Base-by-base conservation (phyloP, 1,140 invertebrate species). In the Thrips palmi region DNA sequence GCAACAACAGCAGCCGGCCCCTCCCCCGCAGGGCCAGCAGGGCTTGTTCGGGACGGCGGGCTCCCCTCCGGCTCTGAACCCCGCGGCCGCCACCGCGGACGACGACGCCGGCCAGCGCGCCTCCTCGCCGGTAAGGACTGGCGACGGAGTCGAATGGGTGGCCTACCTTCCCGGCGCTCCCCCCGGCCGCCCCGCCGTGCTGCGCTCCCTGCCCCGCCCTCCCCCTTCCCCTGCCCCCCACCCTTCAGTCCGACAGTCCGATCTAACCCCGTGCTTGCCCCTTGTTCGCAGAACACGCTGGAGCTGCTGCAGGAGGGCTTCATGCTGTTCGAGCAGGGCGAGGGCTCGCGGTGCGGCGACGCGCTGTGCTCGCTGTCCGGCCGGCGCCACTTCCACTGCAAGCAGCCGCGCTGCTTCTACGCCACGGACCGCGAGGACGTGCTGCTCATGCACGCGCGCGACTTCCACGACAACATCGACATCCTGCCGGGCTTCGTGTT, bases 401-500 rank as follows among this genome's bases (percentile, higher is more conserved):
- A 68, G 3, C 69, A 71, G 43, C 68, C 69, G 2, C 56, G 80
- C n/a, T 87, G 77, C 51, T 67, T 74, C 47, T 79, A 75, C 46
- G 68, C 69, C 8, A 78, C 76, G 2, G 69, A 77, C 41, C 58
- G 67, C 27, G 59, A 68, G 8, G 75, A 79, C 45, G 67, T 74
- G 22, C 51, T 83, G 5, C 57, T 72, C 5, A 63, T 73, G 47
- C 82, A 87, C 50, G 70, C 76, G 33, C 74, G 74, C 48, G 79
- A 85, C 49, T 86, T 86, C 52, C 82, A 87, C 52, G 77, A 77
- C 44, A 83, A 76, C 48, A 70, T 83, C 12, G 74, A 77, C 46
- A 83, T 85, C 43, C 58, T 77, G n/a, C 72, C 81, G 12, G 78
- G 78, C 4, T 87, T 80, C 52, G 70, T 78, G 19, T 84, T 79